Evolutionary conservation across 1,140 invertebrate genomes (phyloP).

Genomic region (Rhyzopertha dominica): DNA sequence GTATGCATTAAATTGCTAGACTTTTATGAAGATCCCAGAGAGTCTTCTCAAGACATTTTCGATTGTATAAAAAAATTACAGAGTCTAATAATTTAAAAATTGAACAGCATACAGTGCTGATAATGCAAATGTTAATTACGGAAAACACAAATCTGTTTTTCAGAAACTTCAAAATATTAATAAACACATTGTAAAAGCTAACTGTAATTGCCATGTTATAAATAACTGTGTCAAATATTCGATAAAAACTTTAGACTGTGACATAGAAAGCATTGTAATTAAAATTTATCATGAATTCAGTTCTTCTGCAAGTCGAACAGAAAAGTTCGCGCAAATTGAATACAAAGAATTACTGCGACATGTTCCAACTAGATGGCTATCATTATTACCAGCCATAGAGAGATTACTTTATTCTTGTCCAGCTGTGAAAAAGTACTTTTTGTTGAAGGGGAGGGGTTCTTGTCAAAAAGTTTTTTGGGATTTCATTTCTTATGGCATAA

Average conservation of each 20-base stretch:
- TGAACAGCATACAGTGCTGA: slow-evolving; percentile 3
- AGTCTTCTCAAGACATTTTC: neutral
- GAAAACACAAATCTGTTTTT: slow-evolving; percentile 2
- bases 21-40: slow-evolving; percentile 7
- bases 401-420: neutral
- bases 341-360: too few species aligned
- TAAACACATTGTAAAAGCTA: neutral
- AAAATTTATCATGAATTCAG: slow-evolving; percentile 1
- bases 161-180: neutral
- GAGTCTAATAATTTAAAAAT: neutral
- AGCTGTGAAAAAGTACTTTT: slow-evolving; percentile 3
- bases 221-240: slow-evolving; percentile 2
- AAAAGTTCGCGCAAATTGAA: neutral
- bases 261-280: neutral
- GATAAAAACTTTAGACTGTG: neutral
- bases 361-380: slow-evolving; percentile 6
- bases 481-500: too few species aligned
- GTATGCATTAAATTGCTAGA: neutral
- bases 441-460: neutral
- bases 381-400: neutral
- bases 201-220: slow-evolving; percentile 2
- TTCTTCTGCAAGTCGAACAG: neutral
- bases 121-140: slow-evolving; percentile 9
- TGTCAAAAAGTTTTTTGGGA: too few species aligned
- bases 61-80: neutral